These are phyloP conservation scores for Cephus nigrinus DNA, from an alignment of 2,888 invertebrate species.

Conservation along the genomic window DNA sequence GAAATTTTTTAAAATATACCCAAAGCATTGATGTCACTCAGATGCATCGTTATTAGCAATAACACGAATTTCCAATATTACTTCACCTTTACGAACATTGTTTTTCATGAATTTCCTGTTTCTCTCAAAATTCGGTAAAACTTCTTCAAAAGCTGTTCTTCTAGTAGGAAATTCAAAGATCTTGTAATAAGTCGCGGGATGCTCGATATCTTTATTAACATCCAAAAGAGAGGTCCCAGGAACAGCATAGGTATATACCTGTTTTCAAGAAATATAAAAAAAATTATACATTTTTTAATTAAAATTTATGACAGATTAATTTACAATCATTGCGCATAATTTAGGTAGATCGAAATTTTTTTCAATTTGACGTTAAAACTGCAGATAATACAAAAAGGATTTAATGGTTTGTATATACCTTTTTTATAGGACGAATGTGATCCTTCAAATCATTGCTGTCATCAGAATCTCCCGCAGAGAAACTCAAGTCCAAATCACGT, in stretches of 20 bases:
- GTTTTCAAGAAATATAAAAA: not conserved
- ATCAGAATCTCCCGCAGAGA: constrained; percentile 39
- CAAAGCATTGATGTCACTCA: not conserved
- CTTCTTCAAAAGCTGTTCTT: constrained; percentile 39
- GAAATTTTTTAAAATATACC: not conserved
- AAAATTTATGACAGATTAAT: too few relatives aligned
- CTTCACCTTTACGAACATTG: constrained; percentile 49
- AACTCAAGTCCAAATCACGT: constrained; percentile 53
- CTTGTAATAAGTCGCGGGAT: constrained; percentile 43
- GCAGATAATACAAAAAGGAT: too few relatives aligned
- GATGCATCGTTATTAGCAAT: constrained; percentile 49
- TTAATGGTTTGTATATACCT: constrained; percentile 18
- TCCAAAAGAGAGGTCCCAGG: constrained; percentile 41
- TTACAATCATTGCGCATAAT: not conserved
- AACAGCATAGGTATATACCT: constrained; percentile 35
- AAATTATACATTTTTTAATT: not conserved
- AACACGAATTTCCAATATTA: constrained; percentile 56
- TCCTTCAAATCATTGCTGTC: constrained; percentile 24
- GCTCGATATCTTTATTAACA: constrained; percentile 38
- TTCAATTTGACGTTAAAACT: too few relatives aligned
- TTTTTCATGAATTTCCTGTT: constrained; percentile 45
- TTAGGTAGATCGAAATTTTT: not conserved
- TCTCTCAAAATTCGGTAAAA: constrained; percentile 39
- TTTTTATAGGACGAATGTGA: constrained; percentile 24
- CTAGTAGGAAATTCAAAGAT: constrained; percentile 39